A percentile compares a stretch with the other conserved stretches of the same genome.
These are phyloP conservation scores for Hypena proboscidalis DNA, from an alignment of 2,888 invertebrate species.

Conservation along the genomic window DNA sequence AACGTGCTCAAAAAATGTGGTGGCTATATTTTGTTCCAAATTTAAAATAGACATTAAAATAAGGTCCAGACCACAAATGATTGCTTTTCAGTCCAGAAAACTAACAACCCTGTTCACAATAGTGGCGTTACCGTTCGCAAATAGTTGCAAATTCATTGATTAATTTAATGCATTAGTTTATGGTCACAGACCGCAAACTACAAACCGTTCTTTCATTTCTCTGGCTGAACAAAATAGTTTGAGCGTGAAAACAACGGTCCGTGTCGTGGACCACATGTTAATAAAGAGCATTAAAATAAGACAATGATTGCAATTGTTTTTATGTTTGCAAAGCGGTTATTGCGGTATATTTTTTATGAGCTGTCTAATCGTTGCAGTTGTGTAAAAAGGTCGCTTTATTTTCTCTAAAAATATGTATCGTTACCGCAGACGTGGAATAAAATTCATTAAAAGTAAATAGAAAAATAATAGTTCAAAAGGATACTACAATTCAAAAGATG, in stretches of 20 bases:
- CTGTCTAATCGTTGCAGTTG: not conserved
- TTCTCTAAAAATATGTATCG: too few relatives aligned
- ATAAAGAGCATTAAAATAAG: slow-evolving; percentile 32
- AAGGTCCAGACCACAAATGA: not conserved
- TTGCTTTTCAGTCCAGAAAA: not conserved
- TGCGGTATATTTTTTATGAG: slow-evolving; percentile 17
- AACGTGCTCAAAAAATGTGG: too few relatives aligned
- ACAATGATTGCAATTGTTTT: slow-evolving; percentile 30
- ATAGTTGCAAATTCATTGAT: slow-evolving; percentile 39
- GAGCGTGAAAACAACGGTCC: slow-evolving; percentile 40
- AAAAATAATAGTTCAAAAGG: too few relatives aligned
- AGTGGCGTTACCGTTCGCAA: slow-evolving; percentile 13
- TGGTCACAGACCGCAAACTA: slow-evolving; percentile 43
- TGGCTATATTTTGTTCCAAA: too few relatives aligned
- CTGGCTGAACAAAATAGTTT: slow-evolving; percentile 34
- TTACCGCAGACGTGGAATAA: too few relatives aligned
- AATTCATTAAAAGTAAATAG: too few relatives aligned
- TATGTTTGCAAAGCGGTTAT: slow-evolving; percentile 8
- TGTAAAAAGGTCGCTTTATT: slow-evolving; percentile 1
- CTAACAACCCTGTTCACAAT: not conserved
- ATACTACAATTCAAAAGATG: too few relatives aligned
- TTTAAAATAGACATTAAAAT: not conserved
- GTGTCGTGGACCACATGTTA: slow-evolving; percentile 39
- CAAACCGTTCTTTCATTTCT: slow-evolving; percentile 36
- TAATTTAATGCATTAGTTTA: slow-evolving; percentile 39